A percentile compares a stretch with the other conserved stretches of the same genome.
These are phyloP conservation scores for Triplophysa dalaica DNA, from an alignment of 2,113 vertebrate genomes.

Conservation along the genomic window DNA sequence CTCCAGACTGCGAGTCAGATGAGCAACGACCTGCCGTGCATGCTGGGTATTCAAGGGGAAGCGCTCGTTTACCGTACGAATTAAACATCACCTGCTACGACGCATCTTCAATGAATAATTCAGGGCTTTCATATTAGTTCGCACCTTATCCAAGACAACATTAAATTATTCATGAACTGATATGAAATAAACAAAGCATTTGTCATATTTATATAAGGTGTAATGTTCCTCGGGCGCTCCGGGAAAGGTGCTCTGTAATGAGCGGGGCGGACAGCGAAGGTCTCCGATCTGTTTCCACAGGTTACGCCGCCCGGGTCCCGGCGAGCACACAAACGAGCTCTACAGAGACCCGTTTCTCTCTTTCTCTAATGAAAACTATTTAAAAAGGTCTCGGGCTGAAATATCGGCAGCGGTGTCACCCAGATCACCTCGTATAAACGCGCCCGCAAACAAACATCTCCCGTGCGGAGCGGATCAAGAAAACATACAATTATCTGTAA, in stretches of 20 bases:
- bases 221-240: slow-evolving; percentile 56
- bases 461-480: slow-evolving; percentile 84
- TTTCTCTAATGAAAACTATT: slow-evolving; percentile 58
- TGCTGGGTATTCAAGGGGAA: slow-evolving; percentile 17
- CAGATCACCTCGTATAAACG: slow-evolving; percentile 29
- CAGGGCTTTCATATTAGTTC: slow-evolving; percentile 88
- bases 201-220: slow-evolving; percentile 74
- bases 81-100: slow-evolving; percentile 41
- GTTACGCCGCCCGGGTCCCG: slow-evolving; percentile 35
- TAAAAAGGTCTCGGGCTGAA: slow-evolving; percentile 14
- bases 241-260: slow-evolving; percentile 26
- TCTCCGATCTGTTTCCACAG: slow-evolving; percentile 40
- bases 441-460: neutral
- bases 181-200: slow-evolving; percentile 83
- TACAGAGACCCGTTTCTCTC: slow-evolving; percentile 41
- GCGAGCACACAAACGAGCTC: slow-evolving; percentile 50
- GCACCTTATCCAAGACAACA: slow-evolving; percentile 87
- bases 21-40: slow-evolving; percentile 16
- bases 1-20: neutral
- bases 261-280: slow-evolving; percentile 3
- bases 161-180: slow-evolving; percentile 90
- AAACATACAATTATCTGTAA: slow-evolving; percentile 99
- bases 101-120: slow-evolving; percentile 86
- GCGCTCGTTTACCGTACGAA: slow-evolving; percentile 45
- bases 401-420: neutral